These are phyloP conservation scores for Hippocampus zosterae DNA, from an alignment of 2,113 vertebrate genomes.

Conservation along the genomic window DNA sequence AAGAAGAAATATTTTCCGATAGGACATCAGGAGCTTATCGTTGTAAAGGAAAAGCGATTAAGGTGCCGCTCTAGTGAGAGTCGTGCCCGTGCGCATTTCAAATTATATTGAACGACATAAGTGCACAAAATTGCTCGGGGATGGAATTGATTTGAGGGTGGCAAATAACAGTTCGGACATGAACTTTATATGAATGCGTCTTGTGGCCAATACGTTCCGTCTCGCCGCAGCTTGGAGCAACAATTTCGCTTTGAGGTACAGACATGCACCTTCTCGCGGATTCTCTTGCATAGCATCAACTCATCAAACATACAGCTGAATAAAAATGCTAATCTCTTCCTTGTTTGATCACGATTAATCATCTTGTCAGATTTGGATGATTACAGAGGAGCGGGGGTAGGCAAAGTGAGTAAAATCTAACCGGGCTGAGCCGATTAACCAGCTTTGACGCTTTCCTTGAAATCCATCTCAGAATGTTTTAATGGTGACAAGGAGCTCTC, in stretches of 20 bases:
- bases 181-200: not conserved
- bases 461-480: conserved; percentile 45
- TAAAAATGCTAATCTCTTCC: conserved; percentile 56
- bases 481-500: conserved; percentile 33
- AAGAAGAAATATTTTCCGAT: conserved; percentile 41
- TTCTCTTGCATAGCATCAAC: conserved; percentile 27
- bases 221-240: not conserved
- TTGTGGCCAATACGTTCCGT: conserved; percentile 3
- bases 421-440: conserved; percentile 55
- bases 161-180: not conserved
- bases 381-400: conserved; percentile 27
- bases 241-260: conserved; percentile 6
- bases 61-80: conserved; percentile 38
- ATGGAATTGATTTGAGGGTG: not conserved
- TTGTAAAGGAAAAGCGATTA: conserved; percentile 54
- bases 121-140: not conserved
- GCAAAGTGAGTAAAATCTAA: conserved; percentile 42
- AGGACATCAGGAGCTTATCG: conserved; percentile 49
- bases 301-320: conserved; percentile 36
- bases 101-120: not conserved
- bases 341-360: conserved; percentile 63
- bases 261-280: conserved; percentile 32
- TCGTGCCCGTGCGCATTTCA: conserved; percentile 12
- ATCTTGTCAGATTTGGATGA: conserved; percentile 64
- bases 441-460: conserved; percentile 57